Percentiles rank a stretch among this genome's conserved stretches.
These are phyloP conservation scores for Chirona hameri DNA, from an alignment of 2,888 invertebrate species.

Conservation along the genomic window DNA sequence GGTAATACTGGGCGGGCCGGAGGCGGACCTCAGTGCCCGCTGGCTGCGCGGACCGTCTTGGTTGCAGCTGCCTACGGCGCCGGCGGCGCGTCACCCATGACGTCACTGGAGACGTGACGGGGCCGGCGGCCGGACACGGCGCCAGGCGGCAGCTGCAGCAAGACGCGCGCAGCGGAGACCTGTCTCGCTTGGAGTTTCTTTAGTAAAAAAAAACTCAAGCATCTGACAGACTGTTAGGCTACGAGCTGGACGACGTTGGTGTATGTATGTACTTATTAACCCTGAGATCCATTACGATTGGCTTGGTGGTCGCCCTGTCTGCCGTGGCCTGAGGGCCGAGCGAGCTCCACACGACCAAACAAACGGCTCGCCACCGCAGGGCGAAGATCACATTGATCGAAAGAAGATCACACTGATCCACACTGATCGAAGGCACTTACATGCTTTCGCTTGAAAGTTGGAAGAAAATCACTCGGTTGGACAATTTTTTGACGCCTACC, in stretches of 20 bases:
- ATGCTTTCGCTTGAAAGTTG: no score
- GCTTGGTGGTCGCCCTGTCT: not conserved
- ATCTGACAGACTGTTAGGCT: not conserved
- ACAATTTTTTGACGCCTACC: no score
- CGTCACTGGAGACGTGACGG: not conserved
- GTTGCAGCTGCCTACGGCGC: not conserved
- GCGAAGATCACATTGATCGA: no score
- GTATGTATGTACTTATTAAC: not conserved
- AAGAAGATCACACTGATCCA: no score
- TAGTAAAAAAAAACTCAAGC: not conserved
- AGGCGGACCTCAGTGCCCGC: not conserved
- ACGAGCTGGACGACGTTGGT: not conserved
- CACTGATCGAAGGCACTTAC: no score
- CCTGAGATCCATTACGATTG: slow-evolving; percentile 4
- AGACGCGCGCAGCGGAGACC: not conserved
- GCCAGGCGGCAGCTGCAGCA: slow-evolving; percentile 7
- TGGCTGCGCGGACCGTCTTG: not conserved
- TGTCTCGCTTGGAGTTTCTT: not conserved
- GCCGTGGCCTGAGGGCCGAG: not conserved
- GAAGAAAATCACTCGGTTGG: no score
- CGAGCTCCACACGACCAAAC: not conserved
- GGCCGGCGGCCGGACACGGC: not conserved
- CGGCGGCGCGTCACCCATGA: not conserved
- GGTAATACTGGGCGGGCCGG: not conserved
- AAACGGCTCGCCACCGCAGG: not conserved